Percentiles rank a stretch among this genome's conserved stretches.
Conservation (phyloP, 2,113 vertebrate genomes). For the Crotalus helleri region DNA sequence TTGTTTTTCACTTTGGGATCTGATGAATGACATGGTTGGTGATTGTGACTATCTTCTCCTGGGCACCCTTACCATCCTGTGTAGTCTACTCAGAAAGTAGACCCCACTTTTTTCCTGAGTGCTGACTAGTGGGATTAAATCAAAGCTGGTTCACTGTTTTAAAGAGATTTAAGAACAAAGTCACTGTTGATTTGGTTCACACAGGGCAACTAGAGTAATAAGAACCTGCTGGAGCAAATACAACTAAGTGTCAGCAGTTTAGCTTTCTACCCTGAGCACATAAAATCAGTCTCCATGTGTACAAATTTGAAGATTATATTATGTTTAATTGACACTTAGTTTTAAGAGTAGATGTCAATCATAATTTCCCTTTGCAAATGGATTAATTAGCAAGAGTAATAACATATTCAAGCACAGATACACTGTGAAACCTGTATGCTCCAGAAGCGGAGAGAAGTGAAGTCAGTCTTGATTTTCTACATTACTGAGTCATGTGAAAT, state of each 20-base stretch:
- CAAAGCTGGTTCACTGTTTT: neutral
- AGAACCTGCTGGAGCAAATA: constrained; percentile 45
- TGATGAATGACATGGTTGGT: neutral
- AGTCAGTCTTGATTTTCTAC: constrained; percentile 7
- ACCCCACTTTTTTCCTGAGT: neutral
- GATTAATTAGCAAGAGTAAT: constrained; percentile 54
- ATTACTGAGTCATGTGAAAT: neutral
- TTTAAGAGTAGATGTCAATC: constrained; percentile 53
- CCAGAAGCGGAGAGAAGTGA: constrained; percentile 18
- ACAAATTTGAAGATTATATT: constrained; percentile 54
- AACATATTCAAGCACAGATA: constrained; percentile 42
- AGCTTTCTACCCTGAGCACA: constrained; percentile 32
- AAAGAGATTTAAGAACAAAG: neutral
- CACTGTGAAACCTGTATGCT: constrained; percentile 31
- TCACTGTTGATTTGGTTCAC: neutral
- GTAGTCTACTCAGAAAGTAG: neutral
- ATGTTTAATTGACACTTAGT: constrained; percentile 54
- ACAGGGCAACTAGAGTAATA: constrained; percentile 21
- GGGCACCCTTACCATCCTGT: neutral
- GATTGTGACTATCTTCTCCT: neutral
- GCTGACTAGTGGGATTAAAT: neutral
- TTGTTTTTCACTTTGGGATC: neutral
- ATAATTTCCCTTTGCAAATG: constrained; percentile 51
- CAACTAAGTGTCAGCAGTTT: constrained; percentile 34
- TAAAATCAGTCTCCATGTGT: constrained; percentile 43